Evolutionary conservation across 1,140 invertebrate species (phyloP).

Genomic region (Calliphora vicina): DNA sequence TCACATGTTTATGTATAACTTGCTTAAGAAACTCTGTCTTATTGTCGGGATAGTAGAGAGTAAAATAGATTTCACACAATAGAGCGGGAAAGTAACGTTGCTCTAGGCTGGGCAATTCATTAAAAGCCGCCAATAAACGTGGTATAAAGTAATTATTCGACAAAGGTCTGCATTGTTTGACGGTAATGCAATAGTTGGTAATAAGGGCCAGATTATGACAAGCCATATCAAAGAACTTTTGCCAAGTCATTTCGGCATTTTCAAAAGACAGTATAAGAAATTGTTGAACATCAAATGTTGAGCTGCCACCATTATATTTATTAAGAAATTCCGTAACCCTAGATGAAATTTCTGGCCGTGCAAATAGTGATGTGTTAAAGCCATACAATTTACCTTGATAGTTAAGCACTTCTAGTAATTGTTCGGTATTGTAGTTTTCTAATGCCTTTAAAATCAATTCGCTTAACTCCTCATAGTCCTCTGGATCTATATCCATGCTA

Average conservation of each 20-base stretch:
- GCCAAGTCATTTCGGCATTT: slow-evolving; percentile 32
- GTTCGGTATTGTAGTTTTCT: slow-evolving; percentile 37
- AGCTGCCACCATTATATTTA: slow-evolving; percentile 26
- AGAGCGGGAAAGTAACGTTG: slow-evolving; percentile 36
- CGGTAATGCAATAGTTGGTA: slow-evolving; percentile 36
- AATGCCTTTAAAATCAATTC: slow-evolving; percentile 32
- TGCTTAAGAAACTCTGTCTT: slow-evolving; percentile 38
- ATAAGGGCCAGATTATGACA: slow-evolving; percentile 37
- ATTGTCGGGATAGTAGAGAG: slow-evolving; percentile 30
- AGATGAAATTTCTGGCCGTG: not conserved
- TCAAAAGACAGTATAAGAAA: slow-evolving; percentile 42
- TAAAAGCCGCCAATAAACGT: slow-evolving; percentile 24
- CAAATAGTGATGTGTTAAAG: not conserved
- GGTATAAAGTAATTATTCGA: slow-evolving; percentile 36
- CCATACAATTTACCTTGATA: slow-evolving; percentile 39
- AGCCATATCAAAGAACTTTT: slow-evolving; percentile 39
- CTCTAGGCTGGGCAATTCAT: slow-evolving; percentile 5
- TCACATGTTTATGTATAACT: slow-evolving; percentile 38
- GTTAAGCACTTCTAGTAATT: slow-evolving; percentile 31
- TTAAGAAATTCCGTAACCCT: slow-evolving; percentile 39
- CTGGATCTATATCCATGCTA: slow-evolving; percentile 27
- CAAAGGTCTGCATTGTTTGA: slow-evolving; percentile 29
- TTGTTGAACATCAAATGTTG: slow-evolving; percentile 36
- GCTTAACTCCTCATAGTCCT: slow-evolving; percentile 28
- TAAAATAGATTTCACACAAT: slow-evolving; percentile 38